Evolutionary conservation across 1,140 invertebrate species (phyloP).

Genomic region (Diabrotica undecimpunctata): DNA sequence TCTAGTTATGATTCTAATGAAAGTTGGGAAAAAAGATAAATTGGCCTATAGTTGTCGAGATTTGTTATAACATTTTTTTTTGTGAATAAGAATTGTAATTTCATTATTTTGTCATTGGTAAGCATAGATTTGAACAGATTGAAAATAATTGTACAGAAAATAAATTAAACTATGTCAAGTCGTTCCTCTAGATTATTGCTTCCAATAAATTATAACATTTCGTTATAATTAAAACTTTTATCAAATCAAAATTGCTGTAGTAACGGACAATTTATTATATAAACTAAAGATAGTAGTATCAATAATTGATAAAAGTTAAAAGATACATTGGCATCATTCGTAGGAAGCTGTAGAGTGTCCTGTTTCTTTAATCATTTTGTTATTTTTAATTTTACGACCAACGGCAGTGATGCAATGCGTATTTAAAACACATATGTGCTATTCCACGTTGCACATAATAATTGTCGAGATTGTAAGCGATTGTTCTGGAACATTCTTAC

Average conservation of each 20-base stretch:
- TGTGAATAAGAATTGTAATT: too few relatives aligned
- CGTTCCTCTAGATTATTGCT: too few relatives aligned
- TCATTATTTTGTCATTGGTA: too few relatives aligned
- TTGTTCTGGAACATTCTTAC: too few relatives aligned
- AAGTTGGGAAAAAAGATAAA: too few relatives aligned
- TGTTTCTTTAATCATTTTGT: conserved; percentile 1
- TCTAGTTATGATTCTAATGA: too few relatives aligned
- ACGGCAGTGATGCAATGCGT: background rate
- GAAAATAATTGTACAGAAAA: too few relatives aligned
- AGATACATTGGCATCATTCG: background rate
- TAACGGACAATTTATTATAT: background rate
- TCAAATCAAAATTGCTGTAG: background rate
- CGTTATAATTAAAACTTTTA: background rate
- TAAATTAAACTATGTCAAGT: too few relatives aligned
- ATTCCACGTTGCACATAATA: background rate
- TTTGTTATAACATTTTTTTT: too few relatives aligned
- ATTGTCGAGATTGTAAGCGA: background rate
- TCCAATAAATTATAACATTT: too few relatives aligned
- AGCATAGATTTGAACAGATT: too few relatives aligned
- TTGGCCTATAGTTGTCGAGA: too few relatives aligned
- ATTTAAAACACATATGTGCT: background rate
- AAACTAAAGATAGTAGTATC: background rate
- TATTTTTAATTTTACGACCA: background rate
- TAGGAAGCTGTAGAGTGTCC: background rate
- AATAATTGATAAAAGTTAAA: background rate